Evolutionary conservation across 1,140 invertebrate species (phyloP), one percentile per base, ranked within the genome.

Genomic region (Lordiphosa mommai): DNA sequence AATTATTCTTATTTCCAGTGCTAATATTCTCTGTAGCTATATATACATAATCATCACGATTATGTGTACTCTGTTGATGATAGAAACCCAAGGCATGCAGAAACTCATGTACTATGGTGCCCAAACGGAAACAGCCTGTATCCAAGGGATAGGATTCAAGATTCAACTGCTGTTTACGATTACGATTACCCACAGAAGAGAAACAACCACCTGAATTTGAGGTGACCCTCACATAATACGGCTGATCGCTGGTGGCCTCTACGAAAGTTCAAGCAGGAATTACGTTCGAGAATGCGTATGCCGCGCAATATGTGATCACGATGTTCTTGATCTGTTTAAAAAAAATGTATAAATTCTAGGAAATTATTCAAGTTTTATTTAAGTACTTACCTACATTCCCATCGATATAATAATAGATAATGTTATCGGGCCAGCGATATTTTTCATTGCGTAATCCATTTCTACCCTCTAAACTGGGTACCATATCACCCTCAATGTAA

Each of bases 1-100:
- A 93, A 58, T 92, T 92, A 29, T 90, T 84, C 66, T 91, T 89
- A 14, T 79, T 90, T 0, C 89, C 91, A 79, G 61, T 61, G 30
- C 91, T 79, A 32, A 96, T 94, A 64, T 95, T 95, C 16, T 92
- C 90, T 89, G 91, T 93, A 1, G 91, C 72, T 33, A 96, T 92
- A 1, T 85, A 88, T 0, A 96, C 92, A 66, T 91, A 94, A 1
- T 93, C 89, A 70, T 95, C 94, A 49, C 94, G 89, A 72, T 95
- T 92, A 2, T 90, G 89, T 5, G 93, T 90, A 67, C 92, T 93
- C 80, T 95, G 94, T 89, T 95, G 93, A 70, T 95, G 92, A 74
- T 91, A 92, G 72, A 94, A 94, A 0, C 94, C 94, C 4, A 94
- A 74, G 0, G 93, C 63, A 67, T 94, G 93, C 30, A 94, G 89